Evolutionary conservation across 2,113 vertebrate genomes (phyloP).

Genomic region (Gallinago jamesoni): DNA sequence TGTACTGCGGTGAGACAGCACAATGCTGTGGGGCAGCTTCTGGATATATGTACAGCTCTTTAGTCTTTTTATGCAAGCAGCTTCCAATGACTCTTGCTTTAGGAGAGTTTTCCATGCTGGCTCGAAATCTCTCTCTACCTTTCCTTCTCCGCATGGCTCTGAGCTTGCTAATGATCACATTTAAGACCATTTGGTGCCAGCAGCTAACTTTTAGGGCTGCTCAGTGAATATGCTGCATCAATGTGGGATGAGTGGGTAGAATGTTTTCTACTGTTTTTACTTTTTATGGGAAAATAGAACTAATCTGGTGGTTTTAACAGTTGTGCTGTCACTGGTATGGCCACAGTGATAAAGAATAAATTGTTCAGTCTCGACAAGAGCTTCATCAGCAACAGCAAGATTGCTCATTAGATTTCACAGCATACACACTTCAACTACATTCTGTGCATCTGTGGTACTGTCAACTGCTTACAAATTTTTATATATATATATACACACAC

Average conservation of each 20-base stretch:
- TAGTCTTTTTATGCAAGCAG: not conserved
- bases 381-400: slow-evolving; percentile 43
- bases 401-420: slow-evolving; percentile 50
- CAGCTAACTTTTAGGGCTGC: slow-evolving; percentile 45
- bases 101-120: not conserved
- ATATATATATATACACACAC: not conserved
- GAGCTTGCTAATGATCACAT: not conserved
- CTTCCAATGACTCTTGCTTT: not conserved
- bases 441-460: slow-evolving; percentile 15
- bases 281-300: slow-evolving; percentile 40
- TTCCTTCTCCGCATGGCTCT: not conserved
- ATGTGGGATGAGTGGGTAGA: slow-evolving; percentile 36
- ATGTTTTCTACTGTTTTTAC: slow-evolving; percentile 61
- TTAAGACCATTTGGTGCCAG: slow-evolving; percentile 42
- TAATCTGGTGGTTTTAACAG: slow-evolving; percentile 49
- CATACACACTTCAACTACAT: not conserved
- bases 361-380: slow-evolving; percentile 48
- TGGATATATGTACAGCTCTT: fast-evolving
- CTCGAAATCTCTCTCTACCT: slow-evolving; percentile 6
- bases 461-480: not conserved
- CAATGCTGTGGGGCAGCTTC: not conserved
- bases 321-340: slow-evolving; percentile 32
- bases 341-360: slow-evolving; percentile 34
- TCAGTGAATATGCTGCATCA: not conserved
- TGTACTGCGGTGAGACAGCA: not conserved